A percentile compares a stretch with the other conserved stretches of the same genome.
These are phyloP conservation scores for Mastomys natalensis DNA, from an alignment of 2,113 vertebrate genomes.

Conservation along the genomic window DNA sequence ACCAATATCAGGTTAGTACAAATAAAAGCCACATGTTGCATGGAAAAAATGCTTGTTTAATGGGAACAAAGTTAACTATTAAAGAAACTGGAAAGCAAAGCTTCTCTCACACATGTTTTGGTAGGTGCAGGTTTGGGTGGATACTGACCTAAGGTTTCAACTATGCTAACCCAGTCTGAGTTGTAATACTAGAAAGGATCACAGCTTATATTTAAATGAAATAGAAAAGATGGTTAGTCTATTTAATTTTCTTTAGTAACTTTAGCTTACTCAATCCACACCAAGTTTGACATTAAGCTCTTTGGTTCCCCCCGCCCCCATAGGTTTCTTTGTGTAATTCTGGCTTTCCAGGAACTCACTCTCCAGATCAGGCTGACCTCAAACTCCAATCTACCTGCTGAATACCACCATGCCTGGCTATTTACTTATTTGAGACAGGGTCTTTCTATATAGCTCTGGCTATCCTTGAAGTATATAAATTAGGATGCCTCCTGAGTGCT, in stretches of 20 bases:
- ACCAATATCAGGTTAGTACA: neutral
- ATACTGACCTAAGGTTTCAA: neutral
- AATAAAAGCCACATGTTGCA: neutral
- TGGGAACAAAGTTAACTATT: neutral
- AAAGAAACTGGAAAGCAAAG: constrained; percentile 25
- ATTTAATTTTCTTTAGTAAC: neutral
- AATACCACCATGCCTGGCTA: neutral
- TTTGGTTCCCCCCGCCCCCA: too few species aligned
- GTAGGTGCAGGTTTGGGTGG: neutral
- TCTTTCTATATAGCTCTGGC: neutral
- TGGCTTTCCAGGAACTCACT: neutral
- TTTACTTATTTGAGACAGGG: neutral
- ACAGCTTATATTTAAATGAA: neutral
- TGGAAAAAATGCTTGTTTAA: constrained; percentile 21
- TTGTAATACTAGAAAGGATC: neutral
- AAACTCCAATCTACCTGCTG: neutral
- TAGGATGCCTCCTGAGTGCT: neutral
- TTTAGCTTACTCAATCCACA: neutral
- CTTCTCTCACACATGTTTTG: neutral
- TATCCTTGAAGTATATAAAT: too few species aligned
- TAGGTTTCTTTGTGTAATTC: neutral
- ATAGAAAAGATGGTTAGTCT: neutral
- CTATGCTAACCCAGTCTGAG: too few species aligned
- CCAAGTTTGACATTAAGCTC: neutral
- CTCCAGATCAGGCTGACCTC: neutral